These are phyloP conservation scores for Drosophila truncata DNA, from an alignment of 1,140 invertebrate species.

Conservation along the genomic window DNA sequence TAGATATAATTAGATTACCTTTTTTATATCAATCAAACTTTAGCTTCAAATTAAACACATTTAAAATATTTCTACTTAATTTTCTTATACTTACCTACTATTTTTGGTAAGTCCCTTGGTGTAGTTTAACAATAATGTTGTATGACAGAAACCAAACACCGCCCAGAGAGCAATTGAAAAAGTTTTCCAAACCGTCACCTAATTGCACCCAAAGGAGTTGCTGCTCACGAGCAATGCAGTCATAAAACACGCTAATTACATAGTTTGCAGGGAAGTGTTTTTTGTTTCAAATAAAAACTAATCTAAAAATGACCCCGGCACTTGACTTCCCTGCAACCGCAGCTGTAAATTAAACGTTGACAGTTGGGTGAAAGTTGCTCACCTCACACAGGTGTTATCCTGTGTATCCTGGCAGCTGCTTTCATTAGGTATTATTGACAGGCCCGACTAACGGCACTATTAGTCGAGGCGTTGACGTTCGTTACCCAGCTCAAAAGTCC, in stretches of 20 bases:
- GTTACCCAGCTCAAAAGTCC: conserved; percentile 63
- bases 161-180: conserved; percentile 70
- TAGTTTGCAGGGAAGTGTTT: conserved; percentile 28
- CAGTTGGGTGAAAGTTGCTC: conserved; percentile 66
- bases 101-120: background rate
- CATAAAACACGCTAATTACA: conserved; percentile 80
- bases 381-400: conserved; percentile 41
- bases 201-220: conserved; percentile 76
- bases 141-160: conserved; percentile 30
- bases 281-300: conserved; percentile 60
- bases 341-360: conserved; percentile 80
- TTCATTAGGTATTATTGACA: conserved; percentile 80
- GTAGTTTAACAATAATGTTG: conserved; percentile 19
- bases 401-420: conserved; percentile 64
- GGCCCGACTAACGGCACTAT: conserved; percentile 72
- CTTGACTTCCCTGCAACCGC: conserved; percentile 65
- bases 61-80: background rate
- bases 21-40: background rate
- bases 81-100: background rate
- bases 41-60: background rate
- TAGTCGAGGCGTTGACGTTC: conserved; percentile 74
- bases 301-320: conserved; percentile 74
- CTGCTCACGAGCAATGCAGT: conserved; percentile 39
- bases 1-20: background rate
- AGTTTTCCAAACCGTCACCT: conserved; percentile 58